Evolutionary conservation across 2,113 vertebrate genomes (phyloP).

Genomic region (Piaya cayana): DNA sequence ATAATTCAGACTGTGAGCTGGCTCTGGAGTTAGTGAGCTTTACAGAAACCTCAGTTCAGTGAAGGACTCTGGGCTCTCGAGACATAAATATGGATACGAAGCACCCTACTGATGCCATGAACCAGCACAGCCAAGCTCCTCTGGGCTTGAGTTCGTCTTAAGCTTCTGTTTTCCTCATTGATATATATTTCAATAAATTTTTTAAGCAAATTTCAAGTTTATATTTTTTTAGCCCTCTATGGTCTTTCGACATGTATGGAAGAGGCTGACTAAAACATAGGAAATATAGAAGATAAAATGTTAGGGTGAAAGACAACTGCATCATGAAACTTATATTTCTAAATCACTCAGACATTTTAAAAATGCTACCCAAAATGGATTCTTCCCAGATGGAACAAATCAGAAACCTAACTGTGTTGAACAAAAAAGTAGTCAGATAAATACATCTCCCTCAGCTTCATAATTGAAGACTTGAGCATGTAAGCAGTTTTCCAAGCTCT

Average conservation of each 20-base stretch:
- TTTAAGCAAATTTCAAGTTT: neutral
- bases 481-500: neutral
- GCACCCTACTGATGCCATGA: neutral
- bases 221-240: neutral
- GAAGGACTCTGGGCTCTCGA: accelerated
- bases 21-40: neutral
- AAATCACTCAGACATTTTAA: neutral
- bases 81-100: neutral
- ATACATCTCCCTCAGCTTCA: neutral
- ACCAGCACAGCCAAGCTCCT: neutral
- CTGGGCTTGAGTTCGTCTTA: neutral
- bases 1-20: neutral
- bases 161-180: neutral
- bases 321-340: neutral
- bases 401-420: neutral
- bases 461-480: neutral
- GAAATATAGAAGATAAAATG: neutral
- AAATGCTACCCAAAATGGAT: neutral
- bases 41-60: neutral
- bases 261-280: neutral
- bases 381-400: neutral
- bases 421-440: neutral
- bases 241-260: neutral
- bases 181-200: neutral
- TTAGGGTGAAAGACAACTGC: neutral